phyloP scores from a whole-genome alignment of 2,113 vertebrate species.

The Zosterops lateralis region DNA sequence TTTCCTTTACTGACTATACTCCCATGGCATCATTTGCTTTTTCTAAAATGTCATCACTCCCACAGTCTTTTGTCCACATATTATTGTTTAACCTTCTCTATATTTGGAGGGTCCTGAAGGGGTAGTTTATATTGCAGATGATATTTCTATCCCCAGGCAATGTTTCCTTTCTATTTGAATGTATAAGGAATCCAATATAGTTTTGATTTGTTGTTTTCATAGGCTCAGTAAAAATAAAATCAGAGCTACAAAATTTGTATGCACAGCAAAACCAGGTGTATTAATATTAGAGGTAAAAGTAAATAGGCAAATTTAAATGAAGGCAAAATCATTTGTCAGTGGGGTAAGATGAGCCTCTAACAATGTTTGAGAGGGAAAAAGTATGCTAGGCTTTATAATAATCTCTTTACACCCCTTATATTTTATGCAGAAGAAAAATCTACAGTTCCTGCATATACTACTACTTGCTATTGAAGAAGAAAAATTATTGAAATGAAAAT shows the following conservation, averaged over 20 bases:
- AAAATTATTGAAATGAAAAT: not conserved
- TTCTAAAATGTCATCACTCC: not conserved
- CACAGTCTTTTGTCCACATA: not conserved
- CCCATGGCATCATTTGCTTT: not conserved
- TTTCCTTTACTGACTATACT: not conserved
- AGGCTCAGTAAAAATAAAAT: not conserved
- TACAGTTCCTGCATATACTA: not conserved
- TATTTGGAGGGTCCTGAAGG: not conserved
- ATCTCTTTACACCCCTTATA: not conserved
- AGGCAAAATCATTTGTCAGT: not conserved
- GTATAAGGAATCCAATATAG: not conserved
- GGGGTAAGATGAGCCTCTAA: not conserved
- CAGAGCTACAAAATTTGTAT: not conserved
- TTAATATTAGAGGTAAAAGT: not conserved
- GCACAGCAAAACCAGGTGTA: not conserved
- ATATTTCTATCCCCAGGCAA: not conserved
- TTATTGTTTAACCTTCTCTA: not conserved
- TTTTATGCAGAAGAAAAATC: not conserved
- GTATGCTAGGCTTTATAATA: not conserved
- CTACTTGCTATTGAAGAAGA: not conserved
- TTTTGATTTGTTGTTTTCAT: constrained; percentile 1
- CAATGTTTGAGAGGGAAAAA: not conserved
- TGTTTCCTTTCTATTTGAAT: not conserved
- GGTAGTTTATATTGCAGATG: not conserved
- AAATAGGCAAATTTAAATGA: not conserved